phyloP scores from a whole-genome alignment of 2,113 vertebrate genomes.

The Colinus virginianus region DNA sequence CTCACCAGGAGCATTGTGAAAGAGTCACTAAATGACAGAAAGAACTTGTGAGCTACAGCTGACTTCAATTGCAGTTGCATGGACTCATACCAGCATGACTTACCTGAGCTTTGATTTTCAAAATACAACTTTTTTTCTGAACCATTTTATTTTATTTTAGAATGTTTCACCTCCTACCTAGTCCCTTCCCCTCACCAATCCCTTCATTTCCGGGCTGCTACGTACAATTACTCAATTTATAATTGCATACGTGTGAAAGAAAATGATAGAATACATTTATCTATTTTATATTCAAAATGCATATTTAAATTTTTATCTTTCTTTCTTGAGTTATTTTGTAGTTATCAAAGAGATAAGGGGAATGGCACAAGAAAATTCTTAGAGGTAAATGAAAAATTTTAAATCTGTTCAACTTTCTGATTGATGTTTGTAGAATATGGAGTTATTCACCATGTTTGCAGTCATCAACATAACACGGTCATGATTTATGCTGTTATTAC shows the following conservation, averaged over 20 bases:
- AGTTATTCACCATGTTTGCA: neutral
- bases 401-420: neutral
- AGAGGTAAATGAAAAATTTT: neutral
- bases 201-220: neutral
- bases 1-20: neutral
- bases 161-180: neutral
- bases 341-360: neutral
- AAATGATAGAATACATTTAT: neutral
- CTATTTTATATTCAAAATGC: neutral
- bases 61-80: neutral
- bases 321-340: neutral
- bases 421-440: fast-evolving
- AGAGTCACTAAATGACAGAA: neutral
- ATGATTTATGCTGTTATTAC: neutral
- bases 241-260: neutral
- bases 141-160: neutral
- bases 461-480: neutral
- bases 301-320: neutral
- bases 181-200: neutral
- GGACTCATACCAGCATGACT: neutral
- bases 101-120: neutral
- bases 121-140: neutral
- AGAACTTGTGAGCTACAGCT: neutral
- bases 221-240: neutral
- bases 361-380: neutral